Base-by-base conservation (phyloP, 2,888 invertebrate species). In the Dinocampus coccinellae region DNA sequence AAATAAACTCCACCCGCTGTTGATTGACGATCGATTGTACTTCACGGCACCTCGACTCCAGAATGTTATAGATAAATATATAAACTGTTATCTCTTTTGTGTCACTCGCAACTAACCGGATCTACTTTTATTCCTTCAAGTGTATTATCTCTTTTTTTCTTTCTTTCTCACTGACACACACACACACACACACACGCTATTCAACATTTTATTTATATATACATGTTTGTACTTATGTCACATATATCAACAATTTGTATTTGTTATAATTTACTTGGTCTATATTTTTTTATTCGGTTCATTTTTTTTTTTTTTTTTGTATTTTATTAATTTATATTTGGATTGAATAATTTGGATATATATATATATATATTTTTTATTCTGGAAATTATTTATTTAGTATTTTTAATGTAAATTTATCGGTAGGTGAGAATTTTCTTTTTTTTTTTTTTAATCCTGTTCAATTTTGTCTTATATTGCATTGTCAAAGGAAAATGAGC, bases 1-100 rank as follows among this genome's bases (percentile, higher is more conserved):
- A 29, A 29, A 39, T 47, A 26, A 64, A 55, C 66, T 66, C 39
- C 57, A 66, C 57, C 66, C 57, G 42, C 29, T 52, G 47, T 47
- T 47, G 57, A 67, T 58, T 16, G 62, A 72, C 72, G 39, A 67
- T 67, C 61, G 60, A 71, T 66, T 71, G 70, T 53, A 22, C 33
- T 57, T 26, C 42, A 22, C 7, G 42, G 47, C 52, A 7, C 47
- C 47, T n/a, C 7, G 16, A 47, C 16, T 47, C 16, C 16, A 16
- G 16, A 6, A 16, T 55, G 9, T n/a, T 42, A 2, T 13, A 42
- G 10, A 39, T 47, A 47, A 7, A 6, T 55, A 55, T 33, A 58
- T 58, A 36, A 33, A 24, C 36, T 62, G 16, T 72, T 67, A 67
- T 67, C 47, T 67, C 10, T 62, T 39, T 34, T 53, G 52, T 52